Base-by-base conservation (phyloP, 2,113 vertebrate genomes). In the Thamnophis sirtalis region DNA sequence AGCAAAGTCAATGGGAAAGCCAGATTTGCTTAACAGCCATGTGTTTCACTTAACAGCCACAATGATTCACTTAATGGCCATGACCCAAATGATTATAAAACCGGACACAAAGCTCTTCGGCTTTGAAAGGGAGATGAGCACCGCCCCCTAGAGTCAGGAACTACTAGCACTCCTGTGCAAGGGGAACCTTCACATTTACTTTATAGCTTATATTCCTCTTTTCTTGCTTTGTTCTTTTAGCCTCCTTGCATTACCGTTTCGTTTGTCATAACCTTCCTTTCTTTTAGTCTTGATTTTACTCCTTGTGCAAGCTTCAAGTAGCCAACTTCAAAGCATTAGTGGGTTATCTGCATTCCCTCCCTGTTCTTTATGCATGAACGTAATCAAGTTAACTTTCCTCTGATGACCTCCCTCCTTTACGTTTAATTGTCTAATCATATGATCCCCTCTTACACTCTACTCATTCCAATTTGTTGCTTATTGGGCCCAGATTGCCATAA, bases 381-480 rank as follows among this genome's bases (percentile, higher is more conserved):
- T 84, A 55, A 49, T 85, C 51, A 91, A 90, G 7, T 73, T 5
- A 11, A 26, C 2, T 0, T 0, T 26, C 87, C 3, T 1, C 93
- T 93, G 28, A 0, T 13, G 84, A n/a, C 5, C 2, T 89, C 55
- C n/a, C 93, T 48, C 50, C 80, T 93, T 19, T 56, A 88, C 50
- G 63, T 22, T 51, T 9, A 4, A 53, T 1, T 33, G 38, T 3
- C 13, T 86, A 89, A 91, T 94, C 95, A 58, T 95, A 94, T 97
- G 96, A 94, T 96, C 90, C 91, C 0, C 17, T 85, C 89, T 94
- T 89, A 15, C n/a, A 0, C 92, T 94, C 92, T 73, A 80, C 50
- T 96, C 93, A 95, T 96, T 96, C 94, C 38, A 94, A 93, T 91
- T 88, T 84, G 84, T 93, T 80, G 5, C 95, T 95, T 48, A 87